phyloP scores from a whole-genome alignment of 2,888 invertebrate species.

The Saturnia japonica region DNA sequence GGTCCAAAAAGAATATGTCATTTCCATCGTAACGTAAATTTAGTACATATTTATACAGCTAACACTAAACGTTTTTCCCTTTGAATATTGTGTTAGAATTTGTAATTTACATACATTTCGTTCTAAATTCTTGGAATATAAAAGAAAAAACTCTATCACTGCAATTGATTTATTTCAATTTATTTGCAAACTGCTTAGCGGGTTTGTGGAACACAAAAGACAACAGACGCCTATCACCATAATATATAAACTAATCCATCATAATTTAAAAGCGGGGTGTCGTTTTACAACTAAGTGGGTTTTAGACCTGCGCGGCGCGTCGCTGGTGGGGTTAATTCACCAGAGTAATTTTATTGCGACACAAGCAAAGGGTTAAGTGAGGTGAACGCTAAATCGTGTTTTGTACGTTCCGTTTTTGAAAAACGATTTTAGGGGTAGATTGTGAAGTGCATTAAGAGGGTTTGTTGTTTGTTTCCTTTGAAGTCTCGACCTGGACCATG shows the following conservation, averaged over 20 bases:
- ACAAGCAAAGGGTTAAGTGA: slow-evolving; percentile 65
- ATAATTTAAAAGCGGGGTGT: slow-evolving; percentile 54
- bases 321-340: slow-evolving; percentile 56
- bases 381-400: slow-evolving; percentile 66
- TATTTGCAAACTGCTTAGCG: not conserved
- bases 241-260: slow-evolving; percentile 51
- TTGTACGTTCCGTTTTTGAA: slow-evolving; percentile 71
- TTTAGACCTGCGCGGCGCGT: slow-evolving; percentile 36
- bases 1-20: too few relatives aligned
- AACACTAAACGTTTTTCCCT: too few relatives aligned
- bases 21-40: too few relatives aligned
- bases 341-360: slow-evolving; percentile 67
- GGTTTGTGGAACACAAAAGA: slow-evolving; percentile 17
- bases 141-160: too few relatives aligned
- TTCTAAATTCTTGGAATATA: too few relatives aligned
- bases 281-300: slow-evolving; percentile 48
- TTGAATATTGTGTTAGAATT: too few relatives aligned
- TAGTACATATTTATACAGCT: too few relatives aligned
- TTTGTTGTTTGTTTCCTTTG: slow-evolving; percentile 25
- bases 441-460: slow-evolving; percentile 23
- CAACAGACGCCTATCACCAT: slow-evolving; percentile 42
- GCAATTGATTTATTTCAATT: too few relatives aligned
- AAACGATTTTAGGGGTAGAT: slow-evolving; percentile 37
- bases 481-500: slow-evolving; percentile 22
- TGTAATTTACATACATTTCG: too few relatives aligned